Percentiles rank a stretch among this genome's conserved stretches.
Evolutionary conservation across 2,797 vertebrate genomes (phyloP).

Genomic region (Catostomus latipinnis): DNA sequence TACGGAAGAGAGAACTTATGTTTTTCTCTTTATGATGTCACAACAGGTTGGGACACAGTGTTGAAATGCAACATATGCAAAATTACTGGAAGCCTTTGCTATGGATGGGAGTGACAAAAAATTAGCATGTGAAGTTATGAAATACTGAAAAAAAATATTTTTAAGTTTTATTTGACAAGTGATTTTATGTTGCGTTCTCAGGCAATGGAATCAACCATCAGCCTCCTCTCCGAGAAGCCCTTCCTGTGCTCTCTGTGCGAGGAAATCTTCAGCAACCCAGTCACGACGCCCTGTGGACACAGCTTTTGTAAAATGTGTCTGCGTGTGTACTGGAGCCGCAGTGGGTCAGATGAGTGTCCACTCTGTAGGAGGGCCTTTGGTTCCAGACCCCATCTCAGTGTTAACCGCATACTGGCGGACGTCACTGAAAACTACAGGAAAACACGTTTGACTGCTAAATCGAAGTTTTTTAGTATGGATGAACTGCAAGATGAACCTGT

Average conservation of each 20-base stretch:
- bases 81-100: background rate
- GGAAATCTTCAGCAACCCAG: conserved; percentile 72
- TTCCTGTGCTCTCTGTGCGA: conserved; percentile 80
- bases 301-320: conserved; percentile 84
- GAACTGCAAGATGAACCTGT: conserved; percentile 49
- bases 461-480: conserved; percentile 46
- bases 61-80: background rate
- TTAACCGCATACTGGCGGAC: conserved; percentile 78
- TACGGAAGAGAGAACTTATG: background rate
- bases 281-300: conserved; percentile 85
- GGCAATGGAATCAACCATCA: conserved; percentile 73
- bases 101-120: background rate
- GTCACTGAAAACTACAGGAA: conserved; percentile 76
- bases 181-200: conserved; percentile 29
- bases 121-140: background rate
- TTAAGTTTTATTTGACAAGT: background rate
- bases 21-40: background rate
- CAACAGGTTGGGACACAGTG: background rate
- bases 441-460: conserved; percentile 55
- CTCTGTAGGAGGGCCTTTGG: conserved; percentile 71
- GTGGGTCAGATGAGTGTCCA: conserved; percentile 76
- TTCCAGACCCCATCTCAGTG: conserved; percentile 69
- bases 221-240: conserved; percentile 76
- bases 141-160: background rate
- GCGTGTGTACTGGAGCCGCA: conserved; percentile 70